phyloP scores from a whole-genome alignment of 30 jellyfish, hydroid and myxozoan genomes.

The Haliclystus octoradiatus region DNA sequence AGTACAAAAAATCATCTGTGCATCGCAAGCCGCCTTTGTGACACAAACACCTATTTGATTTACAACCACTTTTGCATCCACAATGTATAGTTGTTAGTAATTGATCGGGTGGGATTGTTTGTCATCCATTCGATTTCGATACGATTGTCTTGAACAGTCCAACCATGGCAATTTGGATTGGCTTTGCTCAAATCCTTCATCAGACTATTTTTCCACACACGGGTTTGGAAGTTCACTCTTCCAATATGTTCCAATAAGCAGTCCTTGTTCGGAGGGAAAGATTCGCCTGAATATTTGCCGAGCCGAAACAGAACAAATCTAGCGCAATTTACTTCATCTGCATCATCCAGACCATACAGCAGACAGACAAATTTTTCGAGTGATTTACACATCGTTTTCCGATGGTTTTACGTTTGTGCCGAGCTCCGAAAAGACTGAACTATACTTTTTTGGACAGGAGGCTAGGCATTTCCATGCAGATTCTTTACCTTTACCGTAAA shows the following conservation, averaged over 20 bases:
- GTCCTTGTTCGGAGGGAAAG: constrained; percentile 8
- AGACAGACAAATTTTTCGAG: neutral
- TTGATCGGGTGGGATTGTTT: constrained; percentile 18
- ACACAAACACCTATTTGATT: constrained; percentile 19
- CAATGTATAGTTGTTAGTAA: constrained; percentile 12
- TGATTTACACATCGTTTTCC: neutral
- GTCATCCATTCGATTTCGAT: constrained; percentile 17
- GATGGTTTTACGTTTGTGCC: neutral
- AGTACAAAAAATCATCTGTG: constrained; percentile 24
- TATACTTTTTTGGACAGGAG: neutral
- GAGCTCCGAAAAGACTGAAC: neutral
- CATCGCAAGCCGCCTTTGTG: constrained; percentile 11
- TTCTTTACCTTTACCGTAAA: neutral
- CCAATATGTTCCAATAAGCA: neutral
- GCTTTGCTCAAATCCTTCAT: constrained; percentile 1
- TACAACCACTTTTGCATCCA: constrained; percentile 22
- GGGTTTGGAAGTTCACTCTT: constrained; percentile 9
- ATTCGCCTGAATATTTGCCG: neutral
- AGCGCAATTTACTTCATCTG: neutral
- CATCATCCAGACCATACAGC: neutral
- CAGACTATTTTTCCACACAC: constrained; percentile 14
- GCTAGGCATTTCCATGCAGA: neutral
- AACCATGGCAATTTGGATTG: constrained; percentile 15
- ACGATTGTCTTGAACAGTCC: constrained; percentile 13
- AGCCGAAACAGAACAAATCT: neutral